A percentile compares a stretch with the other conserved stretches of the same genome.
Evolutionary conservation across 2,797 vertebrate genomes (phyloP).

Genomic region (Argyrosomus regius): DNA sequence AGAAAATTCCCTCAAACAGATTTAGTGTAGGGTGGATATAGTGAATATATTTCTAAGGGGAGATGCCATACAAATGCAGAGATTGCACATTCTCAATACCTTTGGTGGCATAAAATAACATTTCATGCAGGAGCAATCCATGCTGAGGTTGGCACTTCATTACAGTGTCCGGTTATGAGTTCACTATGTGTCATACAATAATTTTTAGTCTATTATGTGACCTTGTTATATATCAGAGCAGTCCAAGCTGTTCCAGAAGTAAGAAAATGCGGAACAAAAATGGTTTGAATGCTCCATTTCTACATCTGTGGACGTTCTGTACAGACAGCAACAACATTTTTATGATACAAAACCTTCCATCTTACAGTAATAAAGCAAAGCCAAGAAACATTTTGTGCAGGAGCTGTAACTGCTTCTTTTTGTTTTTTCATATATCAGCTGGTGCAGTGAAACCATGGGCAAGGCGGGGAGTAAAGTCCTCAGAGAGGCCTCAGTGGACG

Average conservation of each 20-base stretch:
- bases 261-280: background rate
- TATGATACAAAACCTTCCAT: background rate
- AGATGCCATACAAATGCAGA: background rate
- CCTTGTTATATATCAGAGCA: background rate
- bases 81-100: background rate
- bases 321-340: background rate
- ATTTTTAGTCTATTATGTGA: background rate
- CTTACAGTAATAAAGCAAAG: background rate
- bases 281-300: background rate
- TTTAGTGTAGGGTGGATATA: background rate
- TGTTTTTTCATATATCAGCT: conserved; percentile 33
- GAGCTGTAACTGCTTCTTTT: conserved; percentile 13
- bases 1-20: too few relatives aligned
- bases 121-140: background rate
- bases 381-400: background rate
- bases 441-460: conserved; percentile 75
- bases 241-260: background rate
- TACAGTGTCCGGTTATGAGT: too few relatives aligned
- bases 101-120: background rate
- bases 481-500: conserved; percentile 77
- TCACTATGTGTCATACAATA: background rate
- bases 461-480: conserved; percentile 81
- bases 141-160: background rate
- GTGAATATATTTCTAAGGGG: background rate
- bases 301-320: background rate